Base-by-base conservation (phyloP, 1,140 invertebrate species). In the Tetraneura akinire region DNA sequence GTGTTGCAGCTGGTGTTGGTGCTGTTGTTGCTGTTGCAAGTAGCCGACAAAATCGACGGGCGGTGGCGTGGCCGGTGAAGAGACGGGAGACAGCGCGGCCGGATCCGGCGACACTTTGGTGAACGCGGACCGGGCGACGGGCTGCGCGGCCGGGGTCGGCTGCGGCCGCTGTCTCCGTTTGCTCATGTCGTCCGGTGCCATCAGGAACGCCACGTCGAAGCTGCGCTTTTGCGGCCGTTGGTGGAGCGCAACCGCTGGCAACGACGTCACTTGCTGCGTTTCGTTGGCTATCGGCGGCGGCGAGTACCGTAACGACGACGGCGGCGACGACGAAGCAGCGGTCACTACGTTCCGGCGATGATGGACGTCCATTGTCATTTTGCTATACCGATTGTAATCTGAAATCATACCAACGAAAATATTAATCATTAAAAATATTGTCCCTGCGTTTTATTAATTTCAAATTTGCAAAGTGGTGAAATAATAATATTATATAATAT, bases 191-290 rank as follows among this genome's bases (percentile, higher is more conserved):
- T 94, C 93, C 3, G 93, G 93, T 83, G 93, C 91, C 86, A 95
- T 94, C 6, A 96, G 86, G 82, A 95, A 95, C 1, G 94, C 94
- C 0, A 96, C 93, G 84, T 96, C 93, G 83, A 95, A 95, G 14
- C 93, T 92, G 18, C 94, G 86, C 83, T 95, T 95, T 16, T 80
- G 73, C 45, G n/a, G 82, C 70, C 64, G 81, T 51, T 21, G 81
- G 64, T 16, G 82, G 68, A 81, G 29, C 14, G 64, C 66, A 13
- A 71, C 29, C 60, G 76, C 26, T 0, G 68, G 23, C 14, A 68
- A 53, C 8, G 80, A 62, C n/a, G 73, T 53, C 14, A 71, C 78
- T 32, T 66, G 66, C 23, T 81, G 80, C 32, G 66, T 57, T 21
- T 45, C 32, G 70, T 78, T 62, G 29, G 32, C 55, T 8, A 37